These are phyloP conservation scores for Narcine bancroftii DNA, from an alignment of 2,113 vertebrate genomes.

Conservation along the genomic window DNA sequence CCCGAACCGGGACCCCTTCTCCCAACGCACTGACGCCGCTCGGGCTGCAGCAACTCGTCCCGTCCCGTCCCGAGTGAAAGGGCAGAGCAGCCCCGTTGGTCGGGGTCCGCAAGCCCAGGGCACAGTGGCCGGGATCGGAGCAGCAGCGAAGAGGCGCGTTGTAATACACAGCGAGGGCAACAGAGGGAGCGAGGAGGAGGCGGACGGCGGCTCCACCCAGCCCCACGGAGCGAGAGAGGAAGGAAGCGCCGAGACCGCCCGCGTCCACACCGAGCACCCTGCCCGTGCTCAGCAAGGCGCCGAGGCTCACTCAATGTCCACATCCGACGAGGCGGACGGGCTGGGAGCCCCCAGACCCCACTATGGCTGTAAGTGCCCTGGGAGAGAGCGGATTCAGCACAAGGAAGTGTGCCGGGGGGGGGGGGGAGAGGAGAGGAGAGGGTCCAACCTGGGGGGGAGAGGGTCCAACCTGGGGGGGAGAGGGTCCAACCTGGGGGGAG, in stretches of 20 bases:
- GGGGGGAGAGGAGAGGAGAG: not conserved
- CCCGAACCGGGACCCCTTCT: no score
- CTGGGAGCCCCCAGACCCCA: constrained; percentile 9
- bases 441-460: no score
- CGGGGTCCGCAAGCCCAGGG: no score
- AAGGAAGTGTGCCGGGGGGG: not conserved
- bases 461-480: no score
- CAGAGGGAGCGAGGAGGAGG: not conserved
- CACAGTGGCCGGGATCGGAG: no score
- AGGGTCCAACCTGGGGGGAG: no score
- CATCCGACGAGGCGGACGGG: constrained; percentile 7
- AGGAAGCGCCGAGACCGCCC: not conserved
- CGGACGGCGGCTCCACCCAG: not conserved
- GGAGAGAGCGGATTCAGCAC: not conserved
- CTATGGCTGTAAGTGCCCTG: constrained; percentile 18
- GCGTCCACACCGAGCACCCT: not conserved
- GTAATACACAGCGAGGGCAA: not conserved
- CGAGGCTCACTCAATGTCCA: not conserved
- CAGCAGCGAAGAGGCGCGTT: no score
- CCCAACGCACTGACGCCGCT: no score
- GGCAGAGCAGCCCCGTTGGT: no score
- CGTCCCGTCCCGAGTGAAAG: no score
- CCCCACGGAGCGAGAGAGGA: not conserved
- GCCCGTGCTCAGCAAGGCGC: not conserved
- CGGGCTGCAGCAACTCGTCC: no score